Evolutionary conservation across 2,888 invertebrate genomes (phyloP), one percentile per base, ranked within the genome.

Genomic region (Dryobota labecula): DNA sequence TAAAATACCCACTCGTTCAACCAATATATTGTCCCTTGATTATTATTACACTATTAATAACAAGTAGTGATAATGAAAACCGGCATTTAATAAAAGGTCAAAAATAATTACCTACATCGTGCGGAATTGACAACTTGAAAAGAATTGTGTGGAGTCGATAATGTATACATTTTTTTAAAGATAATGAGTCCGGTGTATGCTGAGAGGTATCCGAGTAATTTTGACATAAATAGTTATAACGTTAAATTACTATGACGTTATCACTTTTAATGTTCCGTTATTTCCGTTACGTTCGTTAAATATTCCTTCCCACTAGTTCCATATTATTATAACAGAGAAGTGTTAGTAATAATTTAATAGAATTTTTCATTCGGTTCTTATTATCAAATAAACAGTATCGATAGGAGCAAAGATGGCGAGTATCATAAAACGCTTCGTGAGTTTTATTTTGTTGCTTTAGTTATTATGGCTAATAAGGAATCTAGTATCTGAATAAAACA

Each of bases 21-120:
- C n/a, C 53, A 54, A 60, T 80, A 60, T 51, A 63, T 80, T 56
- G 51, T 69, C 76, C n/a, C 51, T n/a, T 47, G 63, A 69, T 80
- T 69, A 80, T 80, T 80, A 83, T 84, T 80, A 84, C 56, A 45
- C 69, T 62, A 77, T 82, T 81, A 76, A 76, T 73, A 82, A 61
- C 57, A 58, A 70, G 54, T 65, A 77, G 58, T 62, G 61, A 76
- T 83, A 79, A 64, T 73, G 68, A 54, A 83, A 73, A 73, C 65
- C 38, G 0, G 49, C 58, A 56, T 83, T 58, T 67, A 70, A 43
- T 62, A 70, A 85, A 83, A 83, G 83, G 83, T 83, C 85, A 85
- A 38, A 73, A 70, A 76, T 83, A 85, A 85, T 83, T 71, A 72
- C 67, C 70, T 63, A 72, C 67, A 72, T 63, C 20, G 53, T 62